A percentile compares a stretch with the other conserved stretches of the same genome.
Evolutionary conservation across 2,888 invertebrate species (phyloP).

Genomic region (Nomada lathburiana): DNA sequence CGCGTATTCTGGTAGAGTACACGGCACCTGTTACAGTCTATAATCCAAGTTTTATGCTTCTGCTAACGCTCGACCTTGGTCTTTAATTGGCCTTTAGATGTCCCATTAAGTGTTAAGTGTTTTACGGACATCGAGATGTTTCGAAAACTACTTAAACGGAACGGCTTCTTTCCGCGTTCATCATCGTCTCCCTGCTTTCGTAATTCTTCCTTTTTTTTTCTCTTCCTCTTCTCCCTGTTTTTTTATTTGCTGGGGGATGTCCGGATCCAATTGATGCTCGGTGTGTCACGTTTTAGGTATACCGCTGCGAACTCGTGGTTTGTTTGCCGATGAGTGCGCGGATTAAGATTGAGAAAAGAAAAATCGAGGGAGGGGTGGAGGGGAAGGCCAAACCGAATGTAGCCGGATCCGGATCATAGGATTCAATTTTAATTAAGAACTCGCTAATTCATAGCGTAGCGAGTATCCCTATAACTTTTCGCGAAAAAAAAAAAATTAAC

Average conservation of each 20-base stretch:
- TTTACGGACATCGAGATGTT: constrained; percentile 40
- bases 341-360: not conserved
- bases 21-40: constrained; percentile 40
- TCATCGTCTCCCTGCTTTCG: constrained; percentile 4
- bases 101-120: constrained; percentile 43
- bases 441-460: not conserved
- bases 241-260: not conserved
- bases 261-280: too few relatives aligned
- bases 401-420: not conserved
- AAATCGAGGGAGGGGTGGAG: too few relatives aligned
- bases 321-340: not conserved
- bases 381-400: not conserved
- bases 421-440: constrained; percentile 29
- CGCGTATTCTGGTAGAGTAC: constrained; percentile 2
- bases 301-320: not conserved
- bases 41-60: constrained; percentile 50
- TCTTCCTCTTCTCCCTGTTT: not conserved
- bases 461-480: not conserved
- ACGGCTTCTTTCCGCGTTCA: constrained; percentile 19
- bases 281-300: too few relatives aligned
- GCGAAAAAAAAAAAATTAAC: not conserved
- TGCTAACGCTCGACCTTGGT: constrained; percentile 32
- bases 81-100: constrained; percentile 42
- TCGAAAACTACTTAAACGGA: constrained; percentile 26
- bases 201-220: not conserved